Base-by-base conservation (phyloP, 2,888 invertebrate genomes). In the Meganola albula region DNA sequence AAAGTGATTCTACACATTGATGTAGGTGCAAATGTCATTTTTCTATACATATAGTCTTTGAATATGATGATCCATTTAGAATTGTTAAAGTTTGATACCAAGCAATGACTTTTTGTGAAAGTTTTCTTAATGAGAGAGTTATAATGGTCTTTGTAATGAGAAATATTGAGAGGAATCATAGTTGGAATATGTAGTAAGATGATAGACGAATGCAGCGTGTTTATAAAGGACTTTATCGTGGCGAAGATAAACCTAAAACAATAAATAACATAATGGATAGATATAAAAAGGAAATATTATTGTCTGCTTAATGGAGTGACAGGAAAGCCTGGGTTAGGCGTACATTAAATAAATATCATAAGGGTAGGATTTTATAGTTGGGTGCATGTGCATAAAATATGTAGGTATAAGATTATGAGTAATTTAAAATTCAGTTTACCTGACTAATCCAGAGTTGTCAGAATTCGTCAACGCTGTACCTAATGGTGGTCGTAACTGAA, bases 391-490 rank as follows among this genome's bases (percentile, higher is more conserved):
- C n/a, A n/a, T n/a, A n/a, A n/a, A n/a, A n/a, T n/a, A n/a, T n/a
- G n/a, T n/a, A n/a, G n/a, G n/a, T n/a, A n/a, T n/a, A n/a, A n/a
- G n/a, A n/a, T n/a, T n/a, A n/a, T n/a, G n/a, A n/a, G n/a, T n/a
- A n/a, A n/a, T n/a, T n/a, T n/a, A n/a, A n/a, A n/a, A n/a, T n/a
- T n/a, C n/a, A n/a, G 14, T 47, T 77, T 79, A 85, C 85, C 85
- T 85, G 78, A 85, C 85, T 82, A 85, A 79, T 74, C 85, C 85
- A 73, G 85, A 84, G 76, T 83, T 84, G 66, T 85, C 85, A 74
- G 85, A 84, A 79, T 75, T 83, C 67, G 83, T 74, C 72, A 85
- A 65, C 63, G 78, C 69, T 53, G 82, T 70, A 57, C 74, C 72
- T 74, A 79, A 80, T 44, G 83, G 82, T 50, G 84, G 83, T 74